These are phyloP conservation scores for Dasypolia templi DNA, from an alignment of 2,888 invertebrate species.

Conservation along the genomic window DNA sequence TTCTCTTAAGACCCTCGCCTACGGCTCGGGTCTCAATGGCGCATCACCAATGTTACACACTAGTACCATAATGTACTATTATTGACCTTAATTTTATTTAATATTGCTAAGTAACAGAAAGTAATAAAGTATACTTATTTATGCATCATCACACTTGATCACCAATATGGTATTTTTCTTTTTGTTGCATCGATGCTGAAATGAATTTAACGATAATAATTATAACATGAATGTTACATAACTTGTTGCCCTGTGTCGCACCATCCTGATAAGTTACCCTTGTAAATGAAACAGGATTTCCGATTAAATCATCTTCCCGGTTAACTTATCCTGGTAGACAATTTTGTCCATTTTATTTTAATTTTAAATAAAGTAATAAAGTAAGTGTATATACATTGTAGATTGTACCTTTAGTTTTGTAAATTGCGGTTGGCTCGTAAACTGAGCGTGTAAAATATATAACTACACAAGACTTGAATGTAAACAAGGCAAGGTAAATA, in stretches of 20 bases:
- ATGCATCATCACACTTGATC: constrained; percentile 1
- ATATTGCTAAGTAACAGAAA: constrained; percentile 50
- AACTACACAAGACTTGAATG: background rate
- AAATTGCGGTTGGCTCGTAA: background rate
- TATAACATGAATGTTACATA: too few relatives aligned
- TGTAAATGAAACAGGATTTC: background rate
- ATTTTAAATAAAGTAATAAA: too few relatives aligned
- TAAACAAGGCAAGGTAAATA: too few relatives aligned
- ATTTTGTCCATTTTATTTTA: background rate
- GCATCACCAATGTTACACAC: too few relatives aligned
- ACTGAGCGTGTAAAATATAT: background rate
- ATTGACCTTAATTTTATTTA: constrained; percentile 55
- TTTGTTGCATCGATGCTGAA: background rate
- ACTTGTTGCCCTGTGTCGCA: background rate
- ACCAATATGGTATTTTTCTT: constrained; percentile 1
- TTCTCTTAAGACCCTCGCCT: too few relatives aligned
- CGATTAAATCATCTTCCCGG: background rate
- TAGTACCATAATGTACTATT: too few relatives aligned
- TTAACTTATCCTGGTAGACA: constrained; percentile 1
- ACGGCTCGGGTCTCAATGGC: too few relatives aligned
- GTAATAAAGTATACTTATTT: constrained; percentile 26
- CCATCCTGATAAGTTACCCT: background rate
- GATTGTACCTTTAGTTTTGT: background rate
- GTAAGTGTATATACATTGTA: background rate
- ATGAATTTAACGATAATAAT: background rate